A percentile compares a stretch with the other conserved stretches of the same genome.
These are phyloP conservation scores for Calypte anna DNA, from an alignment of 2,113 vertebrate genomes.

Conservation along the genomic window DNA sequence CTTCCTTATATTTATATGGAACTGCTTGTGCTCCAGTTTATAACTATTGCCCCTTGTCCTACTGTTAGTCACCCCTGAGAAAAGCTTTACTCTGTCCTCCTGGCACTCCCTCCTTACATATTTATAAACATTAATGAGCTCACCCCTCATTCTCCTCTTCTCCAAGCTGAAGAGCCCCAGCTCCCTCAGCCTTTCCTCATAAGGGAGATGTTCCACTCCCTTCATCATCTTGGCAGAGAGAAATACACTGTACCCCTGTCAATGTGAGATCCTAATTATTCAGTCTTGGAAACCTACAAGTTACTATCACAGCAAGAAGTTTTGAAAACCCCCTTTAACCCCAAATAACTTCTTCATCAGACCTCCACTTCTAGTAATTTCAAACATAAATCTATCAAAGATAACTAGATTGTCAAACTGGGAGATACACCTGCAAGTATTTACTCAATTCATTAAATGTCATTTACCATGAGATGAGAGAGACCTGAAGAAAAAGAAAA, in stretches of 20 bases:
- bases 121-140: too few species aligned
- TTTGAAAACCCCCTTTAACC: neutral
- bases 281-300: neutral
- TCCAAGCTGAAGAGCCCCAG: too few species aligned
- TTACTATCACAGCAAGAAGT: neutral
- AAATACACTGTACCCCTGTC: accelerated
- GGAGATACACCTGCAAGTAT: neutral
- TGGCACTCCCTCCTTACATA: too few species aligned
- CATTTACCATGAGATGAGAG: neutral
- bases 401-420: neutral
- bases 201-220: too few species aligned
- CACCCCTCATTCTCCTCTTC: too few species aligned
- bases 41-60: too few species aligned
- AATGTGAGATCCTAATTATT: neutral
- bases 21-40: too few species aligned
- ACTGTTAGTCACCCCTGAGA: too few species aligned
- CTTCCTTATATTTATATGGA: too few species aligned
- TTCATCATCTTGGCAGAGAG: neutral
- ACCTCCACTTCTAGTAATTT: neutral
- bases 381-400: neutral
- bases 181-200: too few species aligned
- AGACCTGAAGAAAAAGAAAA: neutral
- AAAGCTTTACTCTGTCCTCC: too few species aligned
- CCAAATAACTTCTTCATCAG: neutral
- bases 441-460: neutral